Base-by-base conservation (phyloP, 2,888 invertebrate genomes). In the Cataglyphis livida region DNA sequence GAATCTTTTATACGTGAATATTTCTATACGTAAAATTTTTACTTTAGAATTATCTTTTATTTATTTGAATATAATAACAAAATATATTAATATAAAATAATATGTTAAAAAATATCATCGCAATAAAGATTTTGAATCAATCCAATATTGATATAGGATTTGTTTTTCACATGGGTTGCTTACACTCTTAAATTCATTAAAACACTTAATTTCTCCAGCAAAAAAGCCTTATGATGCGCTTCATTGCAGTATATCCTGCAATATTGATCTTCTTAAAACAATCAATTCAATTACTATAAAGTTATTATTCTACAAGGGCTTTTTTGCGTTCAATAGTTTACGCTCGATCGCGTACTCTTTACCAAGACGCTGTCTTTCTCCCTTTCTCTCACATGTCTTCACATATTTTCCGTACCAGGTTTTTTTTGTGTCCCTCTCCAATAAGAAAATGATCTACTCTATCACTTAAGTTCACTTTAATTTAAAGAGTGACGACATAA, bases 221-320 rank as follows among this genome's bases (percentile, higher is more conserved):
- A 66, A 18, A 15, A 68, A 41, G 25, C 18, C n/a, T 76, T 38
- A 41, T 57, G 38, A 62, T 18, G 28, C 57, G 28, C 57, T 41
- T 71, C 21, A 44, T 32, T 12, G 68, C 51, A 51, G n/a, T n/a
- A 28, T 38, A 38, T 28, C n/a, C 32, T n/a, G 35, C 38, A 54
- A 38, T 51, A 59, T 71, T 18, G 70, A 70, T 41, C 21, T 41
- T 78, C 44, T 70, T 78, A 59, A 64, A 78, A 71, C 59, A 78
- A 71, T 44, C 54, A 57, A 78, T 70, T 71, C 25, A 59, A 70
- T 71, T 78, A 44, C 21, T 44, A 21, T 35, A 41, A 78, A 71
- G 44, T 59, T 41, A 44, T 78, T 78, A 78, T 54, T 66, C n/a
- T 66, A 35, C 70, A 32, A 41, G 21, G 28, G 15, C 68, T 76